Conservation (phyloP, 1,140 invertebrate genomes). For the Lordiphosa stackelbergi region DNA sequence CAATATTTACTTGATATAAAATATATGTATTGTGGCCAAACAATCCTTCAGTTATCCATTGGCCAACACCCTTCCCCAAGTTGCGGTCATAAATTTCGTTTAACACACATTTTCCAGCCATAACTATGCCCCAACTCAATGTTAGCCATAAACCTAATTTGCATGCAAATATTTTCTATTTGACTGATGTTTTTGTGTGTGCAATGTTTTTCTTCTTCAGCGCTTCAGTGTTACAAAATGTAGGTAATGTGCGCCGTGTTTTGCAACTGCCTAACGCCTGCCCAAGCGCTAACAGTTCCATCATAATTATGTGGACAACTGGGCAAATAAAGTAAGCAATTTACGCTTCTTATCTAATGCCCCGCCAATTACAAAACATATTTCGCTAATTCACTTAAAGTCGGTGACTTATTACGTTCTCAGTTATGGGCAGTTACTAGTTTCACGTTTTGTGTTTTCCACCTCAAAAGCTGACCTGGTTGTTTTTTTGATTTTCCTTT, state of each 20-base stretch:
- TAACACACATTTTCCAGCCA: conserved; percentile 4
- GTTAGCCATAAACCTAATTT: conserved; percentile 1
- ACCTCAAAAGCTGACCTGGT: too few species aligned
- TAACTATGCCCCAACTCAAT: neutral
- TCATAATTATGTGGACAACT: conserved; percentile 45
- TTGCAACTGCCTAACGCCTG: conserved; percentile 32
- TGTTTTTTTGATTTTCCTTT: too few species aligned
- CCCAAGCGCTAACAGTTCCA: conserved; percentile 46
- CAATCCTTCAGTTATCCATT: too few species aligned
- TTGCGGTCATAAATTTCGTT: too few species aligned
- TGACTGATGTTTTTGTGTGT: conserved; percentile 17
- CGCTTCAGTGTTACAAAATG: neutral
- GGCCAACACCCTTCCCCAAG: too few species aligned
- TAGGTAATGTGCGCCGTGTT: too few species aligned
- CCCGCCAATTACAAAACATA: conserved; percentile 16
- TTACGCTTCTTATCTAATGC: conserved; percentile 28
- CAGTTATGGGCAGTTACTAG: too few species aligned
- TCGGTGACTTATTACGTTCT: too few species aligned
- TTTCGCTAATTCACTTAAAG: conserved; percentile 3
- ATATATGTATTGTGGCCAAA: too few species aligned
- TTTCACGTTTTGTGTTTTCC: too few species aligned
- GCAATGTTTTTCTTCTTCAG: conserved; percentile 13
- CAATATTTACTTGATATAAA: too few species aligned
- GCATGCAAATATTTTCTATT: conserved; percentile 7
- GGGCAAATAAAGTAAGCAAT: conserved; percentile 17